Percentiles rank a stretch among this genome's conserved stretches.
phyloP scores from a whole-genome alignment of 2,113 vertebrate genomes.

The Castor canadensis region DNA sequence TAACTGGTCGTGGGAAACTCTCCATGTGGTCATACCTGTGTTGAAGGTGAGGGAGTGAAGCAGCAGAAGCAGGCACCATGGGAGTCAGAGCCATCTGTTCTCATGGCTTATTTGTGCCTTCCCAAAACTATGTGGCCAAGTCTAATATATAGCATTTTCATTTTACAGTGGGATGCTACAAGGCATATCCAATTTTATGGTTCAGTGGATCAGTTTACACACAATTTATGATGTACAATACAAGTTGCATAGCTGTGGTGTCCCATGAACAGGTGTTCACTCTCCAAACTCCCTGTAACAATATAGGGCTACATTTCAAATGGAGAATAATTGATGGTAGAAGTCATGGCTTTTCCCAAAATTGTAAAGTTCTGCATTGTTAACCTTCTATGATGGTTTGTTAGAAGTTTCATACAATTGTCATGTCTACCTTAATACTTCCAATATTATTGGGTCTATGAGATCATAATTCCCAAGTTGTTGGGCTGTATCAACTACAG shows the following conservation, averaged over 20 bases:
- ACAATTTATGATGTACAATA: constrained; percentile 34
- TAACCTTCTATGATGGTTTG: neutral
- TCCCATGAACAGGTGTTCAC: constrained; percentile 46
- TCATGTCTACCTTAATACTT: neutral
- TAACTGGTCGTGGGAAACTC: constrained; percentile 3
- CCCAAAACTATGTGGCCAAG: neutral
- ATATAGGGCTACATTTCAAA: neutral
- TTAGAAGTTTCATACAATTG: neutral
- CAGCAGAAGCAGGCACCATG: neutral
- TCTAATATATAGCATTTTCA: constrained; percentile 25
- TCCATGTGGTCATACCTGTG: neutral
- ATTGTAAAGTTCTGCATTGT: neutral
- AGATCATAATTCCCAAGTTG: neutral
- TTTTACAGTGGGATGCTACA: constrained; percentile 49
- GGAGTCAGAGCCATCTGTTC: constrained; percentile 37
- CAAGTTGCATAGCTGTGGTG: constrained; percentile 33
- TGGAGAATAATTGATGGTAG: neutral
- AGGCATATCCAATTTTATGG: constrained; percentile 58
- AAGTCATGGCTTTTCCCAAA: neutral
- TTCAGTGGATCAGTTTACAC: constrained; percentile 53
- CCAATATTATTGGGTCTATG: neutral
- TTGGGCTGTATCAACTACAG: neutral
- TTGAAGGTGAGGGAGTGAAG: constrained; percentile 13
- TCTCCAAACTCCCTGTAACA: neutral
- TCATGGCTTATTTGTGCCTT: constrained; percentile 42